A percentile compares a stretch with the other conserved stretches of the same genome.
Evolutionary conservation across 2,888 invertebrate genomes (phyloP).

Genomic region (Pomacea canaliculata): DNA sequence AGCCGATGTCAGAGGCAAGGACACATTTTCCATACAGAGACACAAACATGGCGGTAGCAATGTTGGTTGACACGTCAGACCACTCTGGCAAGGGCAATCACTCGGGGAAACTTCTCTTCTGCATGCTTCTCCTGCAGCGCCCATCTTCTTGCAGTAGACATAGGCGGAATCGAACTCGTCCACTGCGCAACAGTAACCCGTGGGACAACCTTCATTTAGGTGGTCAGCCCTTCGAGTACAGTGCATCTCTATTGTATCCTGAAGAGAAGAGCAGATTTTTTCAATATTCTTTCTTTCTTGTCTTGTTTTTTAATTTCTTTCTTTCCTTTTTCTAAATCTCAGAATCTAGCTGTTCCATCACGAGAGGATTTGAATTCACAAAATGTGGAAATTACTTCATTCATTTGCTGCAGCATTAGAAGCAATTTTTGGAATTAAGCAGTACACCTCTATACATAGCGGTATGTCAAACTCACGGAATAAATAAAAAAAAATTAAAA

Average conservation of each 20-base stretch:
- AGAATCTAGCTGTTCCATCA: too few species aligned
- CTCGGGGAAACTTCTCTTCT: slow-evolving; percentile 32
- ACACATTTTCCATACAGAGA: slow-evolving; percentile 41
- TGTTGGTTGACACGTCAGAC: slow-evolving; percentile 35
- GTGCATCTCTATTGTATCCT: background rate
- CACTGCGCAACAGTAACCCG: slow-evolving; percentile 40
- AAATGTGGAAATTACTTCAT: too few species aligned
- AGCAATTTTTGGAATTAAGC: too few species aligned
- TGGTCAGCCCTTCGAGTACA: slow-evolving; percentile 27
- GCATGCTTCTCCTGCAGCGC: slow-evolving; percentile 29
- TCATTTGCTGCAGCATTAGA: too few species aligned
- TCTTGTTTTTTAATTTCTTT: too few species aligned
- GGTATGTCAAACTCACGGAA: too few species aligned
- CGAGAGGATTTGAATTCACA: too few species aligned
- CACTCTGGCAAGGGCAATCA: slow-evolving; percentile 35
- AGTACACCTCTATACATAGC: too few species aligned
- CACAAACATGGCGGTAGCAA: slow-evolving; percentile 27
- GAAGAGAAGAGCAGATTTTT: too few species aligned
- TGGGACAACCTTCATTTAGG: slow-evolving; percentile 30
- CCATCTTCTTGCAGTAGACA: slow-evolving; percentile 40
- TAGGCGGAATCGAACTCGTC: slow-evolving; percentile 40
- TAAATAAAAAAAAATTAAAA: too few species aligned
- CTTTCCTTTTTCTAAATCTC: too few species aligned
- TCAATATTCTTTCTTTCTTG: too few species aligned
- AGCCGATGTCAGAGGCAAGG: background rate